Conservation (phyloP, 2,888 invertebrate genomes). For the Candidula unifasciata region DNA sequence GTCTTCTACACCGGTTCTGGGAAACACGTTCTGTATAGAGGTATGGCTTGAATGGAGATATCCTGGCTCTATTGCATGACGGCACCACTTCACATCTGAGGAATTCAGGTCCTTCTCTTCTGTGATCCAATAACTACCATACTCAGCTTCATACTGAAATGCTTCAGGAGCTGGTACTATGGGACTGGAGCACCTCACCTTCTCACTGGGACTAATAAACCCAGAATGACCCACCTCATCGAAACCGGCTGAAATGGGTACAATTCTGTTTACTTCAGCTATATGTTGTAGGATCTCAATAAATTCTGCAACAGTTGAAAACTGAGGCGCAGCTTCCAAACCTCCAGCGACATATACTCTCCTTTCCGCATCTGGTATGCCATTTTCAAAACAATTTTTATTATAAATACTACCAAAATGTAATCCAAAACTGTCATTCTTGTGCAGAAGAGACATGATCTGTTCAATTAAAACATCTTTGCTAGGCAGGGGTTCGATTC, state of each 20-base stretch:
- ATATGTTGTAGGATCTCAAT: slow-evolving; percentile 5
- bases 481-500: not conserved
- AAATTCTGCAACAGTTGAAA: slow-evolving; percentile 10
- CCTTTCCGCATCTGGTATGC: not conserved
- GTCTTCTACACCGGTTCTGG: not conserved
- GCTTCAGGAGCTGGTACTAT: not conserved
- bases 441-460: slow-evolving; percentile 3
- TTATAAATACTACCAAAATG: not conserved
- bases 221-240: not conserved
- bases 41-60: not conserved
- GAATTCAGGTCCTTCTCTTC: not conserved
- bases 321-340: not conserved
- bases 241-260: not conserved
- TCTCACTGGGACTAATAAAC: not conserved
- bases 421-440: not conserved
- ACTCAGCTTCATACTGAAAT: not conserved
- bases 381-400: not conserved
- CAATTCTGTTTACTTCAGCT: not conserved
- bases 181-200: not conserved
- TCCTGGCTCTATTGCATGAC: no score
- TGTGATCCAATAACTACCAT: not conserved
- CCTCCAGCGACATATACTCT: not conserved
- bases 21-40: not conserved
- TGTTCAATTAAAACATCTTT: slow-evolving; percentile 25
- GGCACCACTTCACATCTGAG: not conserved